phyloP scores from a whole-genome alignment of 2,797 vertebrate species.

The Acanthopagrus latus region DNA sequence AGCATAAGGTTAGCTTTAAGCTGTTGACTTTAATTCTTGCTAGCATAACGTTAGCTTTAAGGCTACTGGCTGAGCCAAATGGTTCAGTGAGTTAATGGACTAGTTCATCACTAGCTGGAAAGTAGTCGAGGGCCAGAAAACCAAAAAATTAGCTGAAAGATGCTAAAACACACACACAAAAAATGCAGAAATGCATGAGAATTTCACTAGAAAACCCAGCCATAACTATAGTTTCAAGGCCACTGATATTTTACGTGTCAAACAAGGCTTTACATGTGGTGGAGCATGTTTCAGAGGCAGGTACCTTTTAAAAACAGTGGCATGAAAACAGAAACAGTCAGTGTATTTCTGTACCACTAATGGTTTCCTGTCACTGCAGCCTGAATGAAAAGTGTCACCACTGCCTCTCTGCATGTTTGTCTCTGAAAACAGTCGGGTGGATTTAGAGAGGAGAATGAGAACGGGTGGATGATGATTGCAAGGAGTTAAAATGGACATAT shows the following conservation, averaged over 20 bases:
- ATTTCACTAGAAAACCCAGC: too few relatives aligned
- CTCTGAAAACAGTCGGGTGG: conserved; percentile 14
- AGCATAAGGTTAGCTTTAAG: too few relatives aligned
- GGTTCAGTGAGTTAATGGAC: too few relatives aligned
- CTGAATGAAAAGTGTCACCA: conserved; percentile 11
- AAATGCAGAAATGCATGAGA: too few relatives aligned
- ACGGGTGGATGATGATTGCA: conserved; percentile 30
- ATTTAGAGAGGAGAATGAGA: conserved; percentile 3
- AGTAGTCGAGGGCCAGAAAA: background rate
- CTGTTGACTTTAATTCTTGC: too few relatives aligned
- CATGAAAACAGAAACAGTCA: background rate
- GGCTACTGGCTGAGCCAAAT: too few relatives aligned
- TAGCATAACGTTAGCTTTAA: too few relatives aligned
- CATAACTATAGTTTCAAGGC: background rate
- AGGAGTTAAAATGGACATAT: conserved; percentile 24
- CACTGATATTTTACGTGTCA: too few relatives aligned
- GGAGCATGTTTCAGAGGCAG: background rate
- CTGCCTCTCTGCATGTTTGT: conserved; percentile 10
- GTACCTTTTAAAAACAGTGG: background rate
- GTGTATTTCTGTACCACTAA: background rate
- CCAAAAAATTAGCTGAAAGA: background rate
- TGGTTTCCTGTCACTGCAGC: conserved; percentile 11
- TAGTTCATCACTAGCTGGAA: too few relatives aligned
- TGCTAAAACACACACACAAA: too few relatives aligned
- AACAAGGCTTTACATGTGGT: background rate